Conservation (phyloP, 2,797 vertebrate species). For the Mormyrops boulengeri region DNA sequence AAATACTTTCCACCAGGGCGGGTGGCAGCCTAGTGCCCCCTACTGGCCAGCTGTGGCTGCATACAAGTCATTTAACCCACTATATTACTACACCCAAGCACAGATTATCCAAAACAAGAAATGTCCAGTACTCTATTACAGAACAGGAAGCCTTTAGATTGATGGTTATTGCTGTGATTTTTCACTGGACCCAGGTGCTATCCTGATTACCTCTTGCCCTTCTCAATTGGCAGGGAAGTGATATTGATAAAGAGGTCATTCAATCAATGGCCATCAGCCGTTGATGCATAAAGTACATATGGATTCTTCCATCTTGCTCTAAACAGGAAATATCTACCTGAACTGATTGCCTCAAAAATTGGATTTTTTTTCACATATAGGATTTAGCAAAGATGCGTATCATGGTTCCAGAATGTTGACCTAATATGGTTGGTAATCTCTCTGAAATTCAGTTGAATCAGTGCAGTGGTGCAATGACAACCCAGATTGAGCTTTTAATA, state of each 20-base stretch:
- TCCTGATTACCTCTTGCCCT: conserved; percentile 13
- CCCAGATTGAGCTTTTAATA: not conserved
- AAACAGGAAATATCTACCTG: not conserved
- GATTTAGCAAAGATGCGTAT: not conserved
- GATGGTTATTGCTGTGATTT: not conserved
- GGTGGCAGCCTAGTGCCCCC: not conserved
- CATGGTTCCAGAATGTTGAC: not conserved
- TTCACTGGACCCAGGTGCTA: conserved; percentile 28
- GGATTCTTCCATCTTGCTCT: not conserved
- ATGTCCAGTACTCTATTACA: not conserved
- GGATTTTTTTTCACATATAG: not conserved
- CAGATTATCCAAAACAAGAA: not conserved
- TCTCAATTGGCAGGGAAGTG: conserved; percentile 25
- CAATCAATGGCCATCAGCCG: conserved; percentile 21
- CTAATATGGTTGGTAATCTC: not conserved
- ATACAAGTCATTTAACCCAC: not conserved
- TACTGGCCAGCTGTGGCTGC: not conserved
- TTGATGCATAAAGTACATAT: conserved; percentile 3
- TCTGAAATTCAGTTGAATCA: not conserved
- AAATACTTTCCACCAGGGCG: not conserved
- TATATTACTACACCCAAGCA: not conserved
- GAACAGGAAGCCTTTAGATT: not conserved
- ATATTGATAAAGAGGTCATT: conserved; percentile 31
- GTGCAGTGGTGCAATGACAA: not conserved
- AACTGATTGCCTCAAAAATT: not conserved